phyloP scores from a whole-genome alignment of 2,797 vertebrate species.

The Miichthys miiuy region DNA sequence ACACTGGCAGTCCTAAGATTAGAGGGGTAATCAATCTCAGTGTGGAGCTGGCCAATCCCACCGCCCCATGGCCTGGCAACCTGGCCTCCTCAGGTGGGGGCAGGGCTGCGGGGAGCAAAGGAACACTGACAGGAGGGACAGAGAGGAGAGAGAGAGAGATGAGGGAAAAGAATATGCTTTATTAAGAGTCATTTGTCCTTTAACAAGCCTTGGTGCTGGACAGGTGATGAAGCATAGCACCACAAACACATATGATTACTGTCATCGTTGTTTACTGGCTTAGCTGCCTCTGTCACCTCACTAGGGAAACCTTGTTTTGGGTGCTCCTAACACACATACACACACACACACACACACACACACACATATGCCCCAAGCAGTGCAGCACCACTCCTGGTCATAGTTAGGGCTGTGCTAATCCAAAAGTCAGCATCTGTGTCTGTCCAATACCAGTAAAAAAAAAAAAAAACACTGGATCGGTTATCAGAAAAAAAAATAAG shows the following conservation, averaged over 20 bases:
- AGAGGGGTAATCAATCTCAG: conserved; percentile 84
- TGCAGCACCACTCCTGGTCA: conserved; percentile 46
- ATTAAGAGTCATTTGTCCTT: conserved; percentile 88
- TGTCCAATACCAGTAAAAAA: conserved; percentile 13
- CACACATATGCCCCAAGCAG: conserved; percentile 26
- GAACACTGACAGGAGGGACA: conserved; percentile 60
- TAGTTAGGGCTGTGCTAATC: conserved; percentile 34
- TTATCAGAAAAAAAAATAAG: not conserved
- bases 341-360: conserved; percentile 27
- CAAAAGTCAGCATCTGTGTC: conserved; percentile 38
- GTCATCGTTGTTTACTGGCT: conserved; percentile 80
- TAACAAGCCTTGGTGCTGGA: conserved; percentile 83
- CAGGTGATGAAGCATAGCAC: conserved; percentile 85
- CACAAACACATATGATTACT: conserved; percentile 86
- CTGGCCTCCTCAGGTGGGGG: conserved; percentile 76
- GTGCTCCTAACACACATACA: conserved; percentile 51
- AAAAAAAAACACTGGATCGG: conserved; percentile 6
- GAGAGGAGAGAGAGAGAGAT: conserved; percentile 55
- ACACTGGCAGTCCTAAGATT: conserved; percentile 82
- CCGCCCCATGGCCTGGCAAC: conserved; percentile 70
- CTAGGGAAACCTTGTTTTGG: conserved; percentile 75
- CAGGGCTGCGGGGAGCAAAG: conserved; percentile 64
- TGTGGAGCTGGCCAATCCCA: conserved; percentile 76
- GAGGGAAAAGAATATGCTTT: conserved; percentile 77
- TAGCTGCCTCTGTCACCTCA: conserved; percentile 76